Evolutionary conservation across 1,140 invertebrate genomes (phyloP).

Genomic region (Panonychus citri): DNA sequence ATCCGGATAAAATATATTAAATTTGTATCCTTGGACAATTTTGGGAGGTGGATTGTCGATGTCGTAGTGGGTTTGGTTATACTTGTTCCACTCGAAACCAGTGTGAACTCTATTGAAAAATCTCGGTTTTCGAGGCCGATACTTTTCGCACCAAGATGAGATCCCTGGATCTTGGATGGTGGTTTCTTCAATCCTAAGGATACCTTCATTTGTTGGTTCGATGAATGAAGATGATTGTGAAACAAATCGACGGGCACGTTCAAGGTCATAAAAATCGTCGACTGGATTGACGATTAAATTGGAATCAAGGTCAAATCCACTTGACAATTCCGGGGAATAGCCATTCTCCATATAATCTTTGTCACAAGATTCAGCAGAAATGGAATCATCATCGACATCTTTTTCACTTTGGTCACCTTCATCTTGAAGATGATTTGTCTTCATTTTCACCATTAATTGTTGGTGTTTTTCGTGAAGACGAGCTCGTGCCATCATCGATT

Average conservation of each 20-base stretch:
- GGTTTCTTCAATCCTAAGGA: constrained; percentile 71
- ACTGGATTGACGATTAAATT: constrained; percentile 52
- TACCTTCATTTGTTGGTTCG: constrained; percentile 45
- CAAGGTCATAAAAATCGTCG: constrained; percentile 50
- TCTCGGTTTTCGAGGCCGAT: constrained; percentile 79
- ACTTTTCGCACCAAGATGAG: constrained; percentile 94
- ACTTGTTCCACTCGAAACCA: constrained; percentile 99
- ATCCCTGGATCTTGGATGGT: constrained; percentile 21
- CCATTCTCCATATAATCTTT: constrained; percentile 47
- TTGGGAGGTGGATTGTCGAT: constrained; percentile 99
- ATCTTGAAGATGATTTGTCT: constrained; percentile 20
- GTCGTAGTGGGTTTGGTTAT: constrained; percentile 99
- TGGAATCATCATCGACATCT: not conserved
- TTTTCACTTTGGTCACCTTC: not conserved
- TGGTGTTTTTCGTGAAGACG: constrained; percentile 74
- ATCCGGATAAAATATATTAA: constrained; percentile 99
- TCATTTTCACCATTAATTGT: constrained; percentile 63
- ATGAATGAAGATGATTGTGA: not conserved
- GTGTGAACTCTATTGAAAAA: constrained; percentile 76
- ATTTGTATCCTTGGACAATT: constrained; percentile 99
- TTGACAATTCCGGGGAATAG: constrained; percentile 58
- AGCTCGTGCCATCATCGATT: constrained; percentile 83
- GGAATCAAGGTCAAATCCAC: constrained; percentile 44
- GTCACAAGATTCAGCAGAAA: constrained; percentile 16
- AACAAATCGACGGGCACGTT: constrained; percentile 32